phyloP scores from a whole-genome alignment of 2,888 invertebrate species.

The Folsomia manolachei region DNA sequence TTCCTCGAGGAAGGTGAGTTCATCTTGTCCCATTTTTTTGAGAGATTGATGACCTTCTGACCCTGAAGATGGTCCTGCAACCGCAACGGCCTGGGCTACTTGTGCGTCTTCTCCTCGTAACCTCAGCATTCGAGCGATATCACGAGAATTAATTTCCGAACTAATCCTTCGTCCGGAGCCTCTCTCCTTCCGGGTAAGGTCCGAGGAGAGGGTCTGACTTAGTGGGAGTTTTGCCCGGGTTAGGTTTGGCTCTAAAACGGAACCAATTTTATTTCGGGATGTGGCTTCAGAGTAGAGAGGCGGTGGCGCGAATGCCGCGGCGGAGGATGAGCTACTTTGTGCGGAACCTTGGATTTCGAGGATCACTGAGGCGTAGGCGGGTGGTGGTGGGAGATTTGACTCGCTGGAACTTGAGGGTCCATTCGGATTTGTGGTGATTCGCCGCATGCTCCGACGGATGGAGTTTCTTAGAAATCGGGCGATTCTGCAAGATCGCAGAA shows the following conservation, averaged over 20 bases:
- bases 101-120: constrained; percentile 34
- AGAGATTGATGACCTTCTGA: constrained; percentile 26
- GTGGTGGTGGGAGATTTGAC: constrained; percentile 60
- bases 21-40: constrained; percentile 32
- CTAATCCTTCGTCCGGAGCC: constrained; percentile 44
- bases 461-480: constrained; percentile 73
- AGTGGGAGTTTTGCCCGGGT: constrained; percentile 24
- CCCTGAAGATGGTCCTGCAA: not conserved
- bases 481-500: constrained; percentile 62
- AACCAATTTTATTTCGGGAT: not conserved
- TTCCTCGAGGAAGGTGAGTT: constrained; percentile 24
- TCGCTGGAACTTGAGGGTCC: constrained; percentile 33
- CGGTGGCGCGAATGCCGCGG: constrained; percentile 29
- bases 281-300: constrained; percentile 36
- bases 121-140: constrained; percentile 45
- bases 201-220: constrained; percentile 37
- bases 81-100: not conserved
- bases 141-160: constrained; percentile 45
- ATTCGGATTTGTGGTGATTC: constrained; percentile 55
- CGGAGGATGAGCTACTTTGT: constrained; percentile 5
- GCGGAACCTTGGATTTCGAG: constrained; percentile 30
- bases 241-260: constrained; percentile 12
- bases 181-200: constrained; percentile 38
- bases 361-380: constrained; percentile 64
- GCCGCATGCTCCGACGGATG: constrained; percentile 72